Conservation (phyloP, 2,113 vertebrate genomes). For the Grus americana region DNA sequence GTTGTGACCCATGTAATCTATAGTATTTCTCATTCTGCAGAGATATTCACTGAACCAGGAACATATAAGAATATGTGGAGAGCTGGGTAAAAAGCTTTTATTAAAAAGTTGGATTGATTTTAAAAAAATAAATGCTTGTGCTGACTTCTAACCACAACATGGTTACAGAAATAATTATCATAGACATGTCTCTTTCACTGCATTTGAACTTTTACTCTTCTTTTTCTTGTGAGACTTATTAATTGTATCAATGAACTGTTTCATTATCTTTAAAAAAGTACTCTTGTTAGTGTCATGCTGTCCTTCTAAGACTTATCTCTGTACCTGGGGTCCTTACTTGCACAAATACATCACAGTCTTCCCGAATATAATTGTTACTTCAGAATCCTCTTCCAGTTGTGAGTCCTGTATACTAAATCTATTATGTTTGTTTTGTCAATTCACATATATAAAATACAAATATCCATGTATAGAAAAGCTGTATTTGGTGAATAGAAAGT, state of each 20-base stretch:
- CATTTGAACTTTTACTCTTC: not conserved
- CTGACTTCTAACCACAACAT: not conserved
- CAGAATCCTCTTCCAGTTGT: not conserved
- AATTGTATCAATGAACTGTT: not conserved
- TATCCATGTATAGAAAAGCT: not conserved
- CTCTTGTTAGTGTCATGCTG: not conserved
- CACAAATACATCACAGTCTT: not conserved
- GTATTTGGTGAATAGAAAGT: not conserved
- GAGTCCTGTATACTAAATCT: not conserved
- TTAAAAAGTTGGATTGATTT: not conserved
- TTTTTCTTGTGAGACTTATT: not conserved
- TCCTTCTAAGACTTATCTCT: not conserved
- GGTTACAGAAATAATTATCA: not conserved
- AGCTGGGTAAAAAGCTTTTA: not conserved
- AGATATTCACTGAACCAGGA: conserved; percentile 35
- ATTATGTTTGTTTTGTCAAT: not conserved
- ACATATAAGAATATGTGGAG: not conserved
- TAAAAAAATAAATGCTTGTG: not conserved
- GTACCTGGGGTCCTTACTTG: not conserved
- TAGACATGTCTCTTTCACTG: not conserved
- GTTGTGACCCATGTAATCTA: conserved; percentile 65
- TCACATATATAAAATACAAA: not conserved
- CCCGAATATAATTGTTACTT: not conserved
- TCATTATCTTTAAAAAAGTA: not conserved
- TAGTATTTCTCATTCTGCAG: conserved; percentile 51